Conservation (phyloP, 2,113 vertebrate species). For the Poicephalus gulielmi region DNA sequence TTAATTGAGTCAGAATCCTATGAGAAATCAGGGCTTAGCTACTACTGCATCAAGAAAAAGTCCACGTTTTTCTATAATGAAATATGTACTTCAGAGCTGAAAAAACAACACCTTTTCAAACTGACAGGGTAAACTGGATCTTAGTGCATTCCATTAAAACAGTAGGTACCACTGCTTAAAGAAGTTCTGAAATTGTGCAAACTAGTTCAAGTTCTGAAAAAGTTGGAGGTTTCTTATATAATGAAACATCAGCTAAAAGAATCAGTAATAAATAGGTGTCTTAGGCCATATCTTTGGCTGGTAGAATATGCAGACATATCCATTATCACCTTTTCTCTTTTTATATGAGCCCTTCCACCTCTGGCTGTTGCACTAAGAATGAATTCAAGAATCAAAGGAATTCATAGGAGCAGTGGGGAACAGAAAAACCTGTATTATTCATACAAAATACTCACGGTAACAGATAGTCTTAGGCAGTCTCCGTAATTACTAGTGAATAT, state of each 20-base stretch:
- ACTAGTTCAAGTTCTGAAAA: background rate
- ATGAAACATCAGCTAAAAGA: background rate
- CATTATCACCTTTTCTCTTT: constrained; percentile 30
- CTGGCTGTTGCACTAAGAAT: constrained; percentile 19
- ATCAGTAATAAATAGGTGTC: constrained; percentile 1
- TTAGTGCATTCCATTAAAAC: background rate
- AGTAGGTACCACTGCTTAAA: background rate
- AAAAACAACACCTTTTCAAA: background rate
- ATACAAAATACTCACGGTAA: background rate
- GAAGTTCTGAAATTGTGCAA: background rate
- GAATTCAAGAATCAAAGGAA: constrained; percentile 45
- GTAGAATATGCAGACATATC: background rate
- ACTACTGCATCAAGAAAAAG: background rate
- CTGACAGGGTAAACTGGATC: background rate
- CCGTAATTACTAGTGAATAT: background rate
- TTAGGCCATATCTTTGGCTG: background rate
- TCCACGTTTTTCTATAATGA: background rate
- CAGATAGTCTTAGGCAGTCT: background rate
- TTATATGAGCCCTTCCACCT: background rate
- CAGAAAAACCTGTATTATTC: background rate
- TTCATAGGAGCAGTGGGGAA: background rate
- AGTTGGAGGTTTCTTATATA: background rate
- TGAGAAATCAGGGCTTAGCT: background rate
- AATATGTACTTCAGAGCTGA: background rate
- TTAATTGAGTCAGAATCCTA: background rate